These are phyloP conservation scores for Caenorhabditis drosophilae DNA, from an alignment of 2,888 invertebrate species.

Conservation along the genomic window DNA sequence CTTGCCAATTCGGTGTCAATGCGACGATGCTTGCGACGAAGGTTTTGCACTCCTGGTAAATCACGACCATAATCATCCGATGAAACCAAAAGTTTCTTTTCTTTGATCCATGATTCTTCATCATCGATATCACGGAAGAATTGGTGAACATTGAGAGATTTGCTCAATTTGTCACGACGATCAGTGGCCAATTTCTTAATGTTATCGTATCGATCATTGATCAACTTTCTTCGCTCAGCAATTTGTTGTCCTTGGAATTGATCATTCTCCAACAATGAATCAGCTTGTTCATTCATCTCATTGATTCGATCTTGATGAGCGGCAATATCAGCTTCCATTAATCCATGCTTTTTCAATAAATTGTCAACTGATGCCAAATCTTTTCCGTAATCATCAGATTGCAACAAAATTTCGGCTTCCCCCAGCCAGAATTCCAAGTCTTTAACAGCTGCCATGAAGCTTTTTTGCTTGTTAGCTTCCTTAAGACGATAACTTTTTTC, in stretches of 20 bases:
- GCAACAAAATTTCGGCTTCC: slow-evolving; percentile 77
- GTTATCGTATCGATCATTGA: slow-evolving; percentile 90
- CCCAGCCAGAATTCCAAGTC: slow-evolving; percentile 99
- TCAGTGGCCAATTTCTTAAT: slow-evolving; percentile 82
- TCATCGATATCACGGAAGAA: slow-evolving; percentile 99
- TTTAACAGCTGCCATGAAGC: slow-evolving; percentile 98
- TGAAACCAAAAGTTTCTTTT: slow-evolving; percentile 94
- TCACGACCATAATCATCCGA: slow-evolving; percentile 98
- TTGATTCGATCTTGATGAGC: slow-evolving; percentile 78
- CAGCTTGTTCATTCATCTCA: slow-evolving; percentile 76
- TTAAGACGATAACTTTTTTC: slow-evolving; percentile 97
- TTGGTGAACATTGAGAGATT: slow-evolving; percentile 96
- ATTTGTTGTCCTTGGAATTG: slow-evolving; percentile 97
- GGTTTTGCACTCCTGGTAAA: slow-evolving; percentile 94
- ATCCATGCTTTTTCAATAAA: slow-evolving; percentile 89
- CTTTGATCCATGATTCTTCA: slow-evolving; percentile 99
- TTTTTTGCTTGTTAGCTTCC: slow-evolving; percentile 97
- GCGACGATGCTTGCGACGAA: slow-evolving; percentile 97
- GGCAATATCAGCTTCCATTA: slow-evolving; percentile 95
- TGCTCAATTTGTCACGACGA: slow-evolving; percentile 87
- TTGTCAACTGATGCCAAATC: slow-evolving; percentile 98
- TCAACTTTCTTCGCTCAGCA: slow-evolving; percentile 86
- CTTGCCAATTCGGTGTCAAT: slow-evolving; percentile 96
- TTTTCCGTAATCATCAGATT: slow-evolving; percentile 54
- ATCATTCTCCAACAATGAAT: slow-evolving; percentile 90